A percentile compares a stretch with the other conserved stretches of the same genome.
Evolutionary conservation across 2,888 invertebrate species (phyloP).

Genomic region (Apamea monoglypha): DNA sequence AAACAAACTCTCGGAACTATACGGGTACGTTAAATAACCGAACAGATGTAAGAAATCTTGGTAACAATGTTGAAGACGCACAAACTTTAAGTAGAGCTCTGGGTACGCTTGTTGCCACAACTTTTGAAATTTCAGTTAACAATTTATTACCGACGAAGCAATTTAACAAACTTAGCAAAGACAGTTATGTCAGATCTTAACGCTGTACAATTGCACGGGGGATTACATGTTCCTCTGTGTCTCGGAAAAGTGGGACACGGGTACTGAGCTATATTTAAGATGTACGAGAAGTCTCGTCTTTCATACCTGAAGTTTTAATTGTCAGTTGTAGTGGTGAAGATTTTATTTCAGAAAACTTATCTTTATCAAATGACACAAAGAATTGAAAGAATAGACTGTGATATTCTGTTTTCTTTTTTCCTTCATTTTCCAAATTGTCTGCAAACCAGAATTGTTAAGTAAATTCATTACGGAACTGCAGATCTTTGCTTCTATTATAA

Average conservation of each 20-base stretch:
- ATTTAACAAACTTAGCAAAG: slow-evolving; percentile 72
- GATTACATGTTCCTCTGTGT: slow-evolving; percentile 47
- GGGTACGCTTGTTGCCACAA: slow-evolving; percentile 70
- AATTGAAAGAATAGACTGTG: not conserved
- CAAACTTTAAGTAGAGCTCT: slow-evolving; percentile 69
- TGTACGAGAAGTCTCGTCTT: slow-evolving; percentile 8
- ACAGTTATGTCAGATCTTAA: slow-evolving; percentile 64
- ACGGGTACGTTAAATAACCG: slow-evolving; percentile 40
- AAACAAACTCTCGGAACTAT: slow-evolving; percentile 33
- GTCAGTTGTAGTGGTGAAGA: slow-evolving; percentile 27
- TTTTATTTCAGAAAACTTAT: slow-evolving; percentile 1
- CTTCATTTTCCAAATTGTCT: slow-evolving; percentile 16
- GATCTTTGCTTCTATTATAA: slow-evolving; percentile 20
- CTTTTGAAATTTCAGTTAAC: slow-evolving; percentile 72
- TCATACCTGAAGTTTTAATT: slow-evolving; percentile 38
- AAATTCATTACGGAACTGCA: slow-evolving; percentile 16
- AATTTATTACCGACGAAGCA: slow-evolving; percentile 73
- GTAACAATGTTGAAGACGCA: slow-evolving; percentile 52
- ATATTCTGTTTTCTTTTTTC: not conserved
- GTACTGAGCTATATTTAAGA: slow-evolving; percentile 21
- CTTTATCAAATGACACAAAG: not conserved
- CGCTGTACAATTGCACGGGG: slow-evolving; percentile 56
- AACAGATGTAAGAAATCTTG: slow-evolving; percentile 53
- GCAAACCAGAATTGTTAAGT: not conserved
- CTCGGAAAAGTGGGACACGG: slow-evolving; percentile 29